A percentile compares a stretch with the other conserved stretches of the same genome.
These are phyloP conservation scores for Phyllotreta striolata DNA, from an alignment of 2,888 invertebrate genomes.

Conservation along the genomic window DNA sequence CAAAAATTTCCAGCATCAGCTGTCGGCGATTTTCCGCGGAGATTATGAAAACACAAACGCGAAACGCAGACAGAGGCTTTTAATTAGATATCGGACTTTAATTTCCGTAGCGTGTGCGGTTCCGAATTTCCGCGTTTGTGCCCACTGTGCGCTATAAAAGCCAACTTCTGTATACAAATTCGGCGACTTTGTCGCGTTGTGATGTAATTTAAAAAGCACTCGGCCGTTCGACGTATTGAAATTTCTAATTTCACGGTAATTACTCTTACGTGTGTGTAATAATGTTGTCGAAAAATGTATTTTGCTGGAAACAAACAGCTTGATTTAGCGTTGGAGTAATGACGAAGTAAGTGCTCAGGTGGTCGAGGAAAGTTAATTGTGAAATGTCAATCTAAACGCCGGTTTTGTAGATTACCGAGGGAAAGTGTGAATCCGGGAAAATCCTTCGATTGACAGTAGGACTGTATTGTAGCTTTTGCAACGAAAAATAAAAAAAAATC, in stretches of 20 bases:
- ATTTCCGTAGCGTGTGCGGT: slow-evolving; percentile 34
- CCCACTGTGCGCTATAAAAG: slow-evolving; percentile 12
- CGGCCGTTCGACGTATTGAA: slow-evolving; percentile 21
- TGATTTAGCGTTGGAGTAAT: no score
- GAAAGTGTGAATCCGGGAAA: no score
- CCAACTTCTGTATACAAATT: slow-evolving; percentile 22
- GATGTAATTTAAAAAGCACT: slow-evolving; percentile 28
- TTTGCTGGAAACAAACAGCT: no score
- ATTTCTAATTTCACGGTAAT: slow-evolving; percentile 11
- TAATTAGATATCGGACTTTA: slow-evolving; percentile 41
- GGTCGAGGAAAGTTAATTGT: no score
- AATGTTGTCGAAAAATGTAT: not conserved
- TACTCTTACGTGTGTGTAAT: slow-evolving; percentile 2
- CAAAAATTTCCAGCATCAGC: not conserved
- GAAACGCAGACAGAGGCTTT: slow-evolving; percentile 22
- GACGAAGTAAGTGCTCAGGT: no score
- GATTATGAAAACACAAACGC: slow-evolving; percentile 24
- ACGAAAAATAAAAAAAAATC: no score
- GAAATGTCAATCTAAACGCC: no score
- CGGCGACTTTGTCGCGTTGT: slow-evolving; percentile 12
- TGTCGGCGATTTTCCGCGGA: slow-evolving; percentile 9
- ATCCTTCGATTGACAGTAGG: no score
- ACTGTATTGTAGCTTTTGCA: no score
- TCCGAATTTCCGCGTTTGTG: slow-evolving; percentile 36
- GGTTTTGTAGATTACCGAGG: no score